phyloP scores from a whole-genome alignment of 2,797 vertebrate genomes.

The Cyprinodon diabolis region DNA sequence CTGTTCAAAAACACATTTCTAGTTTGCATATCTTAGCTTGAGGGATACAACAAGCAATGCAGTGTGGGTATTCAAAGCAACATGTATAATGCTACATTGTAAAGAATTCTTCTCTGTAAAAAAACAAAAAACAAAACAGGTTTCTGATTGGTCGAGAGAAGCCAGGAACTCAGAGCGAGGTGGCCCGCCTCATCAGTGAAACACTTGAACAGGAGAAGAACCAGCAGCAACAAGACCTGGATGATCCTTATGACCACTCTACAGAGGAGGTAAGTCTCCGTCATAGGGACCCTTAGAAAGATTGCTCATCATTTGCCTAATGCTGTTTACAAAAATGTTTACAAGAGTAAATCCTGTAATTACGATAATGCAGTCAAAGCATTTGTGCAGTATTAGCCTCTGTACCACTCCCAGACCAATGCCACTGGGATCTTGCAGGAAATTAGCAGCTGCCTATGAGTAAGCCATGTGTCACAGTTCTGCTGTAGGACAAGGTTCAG shows the following conservation, averaged over 20 bases:
- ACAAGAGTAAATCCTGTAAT: slow-evolving; percentile 15
- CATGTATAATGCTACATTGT: slow-evolving; percentile 13
- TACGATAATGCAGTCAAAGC: background rate
- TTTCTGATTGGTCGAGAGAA: slow-evolving; percentile 94
- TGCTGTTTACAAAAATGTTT: background rate
- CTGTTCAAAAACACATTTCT: slow-evolving; percentile 11
- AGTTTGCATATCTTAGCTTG: slow-evolving; percentile 40
- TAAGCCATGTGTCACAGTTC: slow-evolving; percentile 47
- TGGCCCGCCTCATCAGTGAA: slow-evolving; percentile 92
- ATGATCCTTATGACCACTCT: slow-evolving; percentile 87
- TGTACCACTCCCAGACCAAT: slow-evolving; percentile 24
- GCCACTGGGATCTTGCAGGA: slow-evolving; percentile 32
- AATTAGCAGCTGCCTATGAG: slow-evolving; percentile 48
- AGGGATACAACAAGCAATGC: slow-evolving; percentile 3
- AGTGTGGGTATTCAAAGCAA: slow-evolving; percentile 12
- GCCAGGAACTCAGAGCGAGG: slow-evolving; percentile 91
- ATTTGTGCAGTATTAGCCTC: slow-evolving; percentile 1
- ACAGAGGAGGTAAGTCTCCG: slow-evolving; percentile 83
- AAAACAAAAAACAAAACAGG: slow-evolving; percentile 62
- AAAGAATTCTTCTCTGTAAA: background rate
- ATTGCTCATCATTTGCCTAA: background rate
- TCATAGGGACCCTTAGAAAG: background rate
- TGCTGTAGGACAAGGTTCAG: slow-evolving; percentile 47
- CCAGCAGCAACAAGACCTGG: slow-evolving; percentile 81
- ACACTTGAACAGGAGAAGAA: slow-evolving; percentile 92